Evolutionary conservation across 2,888 invertebrate species (phyloP).

Genomic region (Caenorhabditis afra): DNA sequence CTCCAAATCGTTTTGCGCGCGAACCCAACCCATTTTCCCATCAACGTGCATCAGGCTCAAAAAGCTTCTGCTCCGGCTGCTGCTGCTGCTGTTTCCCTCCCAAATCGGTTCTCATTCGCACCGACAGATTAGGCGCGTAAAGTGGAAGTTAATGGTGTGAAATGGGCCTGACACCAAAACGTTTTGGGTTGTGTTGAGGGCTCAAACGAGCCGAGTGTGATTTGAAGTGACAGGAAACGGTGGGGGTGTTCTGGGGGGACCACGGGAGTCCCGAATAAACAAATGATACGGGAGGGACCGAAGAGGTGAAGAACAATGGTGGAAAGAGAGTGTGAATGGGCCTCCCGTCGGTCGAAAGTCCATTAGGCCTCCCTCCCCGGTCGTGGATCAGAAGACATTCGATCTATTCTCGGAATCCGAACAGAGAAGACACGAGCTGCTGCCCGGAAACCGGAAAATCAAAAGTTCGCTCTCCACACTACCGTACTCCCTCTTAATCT

Average conservation of each 20-base stretch:
- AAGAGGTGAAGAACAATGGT: background rate
- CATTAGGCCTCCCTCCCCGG: background rate
- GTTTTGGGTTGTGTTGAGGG: no score
- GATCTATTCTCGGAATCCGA: background rate
- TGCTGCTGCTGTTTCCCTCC: constrained; percentile 1
- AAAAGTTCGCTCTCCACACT: constrained; percentile 3
- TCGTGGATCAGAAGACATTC: no score
- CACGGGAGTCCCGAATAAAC: background rate
- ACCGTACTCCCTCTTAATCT: constrained; percentile 14
- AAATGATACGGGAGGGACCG: background rate
- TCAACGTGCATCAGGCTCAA: constrained; percentile 21
- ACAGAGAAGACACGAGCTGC: background rate
- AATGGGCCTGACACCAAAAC: background rate
- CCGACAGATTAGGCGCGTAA: constrained; percentile 47
- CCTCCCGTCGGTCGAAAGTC: constrained; percentile 13
- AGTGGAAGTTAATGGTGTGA: constrained; percentile 47
- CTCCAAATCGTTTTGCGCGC: background rate
- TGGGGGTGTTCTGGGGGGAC: background rate
- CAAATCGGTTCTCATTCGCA: constrained; percentile 32
- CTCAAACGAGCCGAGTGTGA: constrained; percentile 17
- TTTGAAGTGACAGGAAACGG: constrained; percentile 25
- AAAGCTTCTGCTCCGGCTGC: background rate
- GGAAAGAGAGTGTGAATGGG: background rate
- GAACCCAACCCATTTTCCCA: constrained; percentile 2
- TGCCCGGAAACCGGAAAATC: background rate